Conservation (phyloP, 1,140 invertebrate genomes). For the Galleria mellonella region DNA sequence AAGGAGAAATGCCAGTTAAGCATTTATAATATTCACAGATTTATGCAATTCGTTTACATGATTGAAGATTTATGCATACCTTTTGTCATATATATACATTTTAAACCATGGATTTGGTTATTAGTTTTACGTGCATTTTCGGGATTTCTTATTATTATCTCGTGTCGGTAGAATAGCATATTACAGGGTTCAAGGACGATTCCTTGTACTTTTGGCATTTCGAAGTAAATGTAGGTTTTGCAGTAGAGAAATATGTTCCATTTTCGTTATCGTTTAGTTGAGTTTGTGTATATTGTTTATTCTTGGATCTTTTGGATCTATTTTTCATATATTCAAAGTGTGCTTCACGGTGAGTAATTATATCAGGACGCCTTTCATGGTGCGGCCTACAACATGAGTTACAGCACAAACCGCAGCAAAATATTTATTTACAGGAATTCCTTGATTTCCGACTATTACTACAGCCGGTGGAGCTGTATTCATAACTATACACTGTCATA, state of each 20-base stretch:
- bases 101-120: no score
- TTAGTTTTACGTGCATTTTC: neutral
- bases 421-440: neutral
- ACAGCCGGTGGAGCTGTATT: no score
- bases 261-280: neutral
- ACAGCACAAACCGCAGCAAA: neutral
- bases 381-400: neutral
- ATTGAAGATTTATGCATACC: neutral
- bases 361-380: neutral
- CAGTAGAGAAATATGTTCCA: constrained; percentile 2
- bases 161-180: neutral
- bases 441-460: no score
- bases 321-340: constrained; percentile 4
- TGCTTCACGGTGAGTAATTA: constrained; percentile 2
- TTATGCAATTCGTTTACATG: no score
- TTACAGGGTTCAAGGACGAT: neutral
- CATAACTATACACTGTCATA: no score
- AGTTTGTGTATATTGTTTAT: neutral
- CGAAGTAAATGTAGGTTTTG: neutral
- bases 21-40: no score
- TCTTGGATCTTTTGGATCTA: neutral
- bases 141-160: neutral
- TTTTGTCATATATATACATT: neutral
- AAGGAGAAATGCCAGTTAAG: constrained; percentile 3
- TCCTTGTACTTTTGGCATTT: neutral